Conservation (phyloP, 2,113 vertebrate species). For the Vidua chalybeata region DNA sequence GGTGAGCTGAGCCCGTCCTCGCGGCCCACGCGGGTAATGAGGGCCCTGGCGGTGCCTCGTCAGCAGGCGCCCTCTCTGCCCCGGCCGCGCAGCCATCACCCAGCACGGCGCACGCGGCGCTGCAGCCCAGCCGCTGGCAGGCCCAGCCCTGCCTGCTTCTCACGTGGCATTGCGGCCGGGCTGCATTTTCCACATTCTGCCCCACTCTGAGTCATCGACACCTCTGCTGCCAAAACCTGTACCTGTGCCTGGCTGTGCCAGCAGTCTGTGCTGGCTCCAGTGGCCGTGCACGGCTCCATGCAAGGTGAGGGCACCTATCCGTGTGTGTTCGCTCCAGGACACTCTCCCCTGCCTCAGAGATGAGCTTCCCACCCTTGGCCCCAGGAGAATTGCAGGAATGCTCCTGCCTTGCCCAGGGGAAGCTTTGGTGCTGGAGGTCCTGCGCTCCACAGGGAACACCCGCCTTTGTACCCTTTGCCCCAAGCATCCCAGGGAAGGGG, state of each 20-base stretch:
- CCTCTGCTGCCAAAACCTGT: not conserved
- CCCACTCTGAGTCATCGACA: not conserved
- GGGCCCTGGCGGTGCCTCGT: not conserved
- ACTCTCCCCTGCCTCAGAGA: not conserved
- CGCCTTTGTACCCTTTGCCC: not conserved
- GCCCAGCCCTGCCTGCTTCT: constrained; percentile 37
- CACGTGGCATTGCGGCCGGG: not conserved
- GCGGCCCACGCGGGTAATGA: constrained; percentile 27
- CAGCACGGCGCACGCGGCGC: not conserved
- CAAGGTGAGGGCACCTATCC: accelerated
- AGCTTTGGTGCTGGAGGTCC: not conserved
- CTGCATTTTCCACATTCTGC: constrained; percentile 63
- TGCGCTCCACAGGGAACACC: accelerated
- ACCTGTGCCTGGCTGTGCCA: not conserved
- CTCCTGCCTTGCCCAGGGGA: not conserved
- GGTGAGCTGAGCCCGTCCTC: not conserved
- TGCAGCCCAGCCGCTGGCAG: not conserved
- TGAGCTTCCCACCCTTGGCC: not conserved
- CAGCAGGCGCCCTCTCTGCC: constrained; percentile 14
- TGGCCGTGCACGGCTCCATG: accelerated
- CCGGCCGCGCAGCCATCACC: not conserved
- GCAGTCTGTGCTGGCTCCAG: not conserved
- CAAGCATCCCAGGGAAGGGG: not conserved
- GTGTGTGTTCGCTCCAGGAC: accelerated
- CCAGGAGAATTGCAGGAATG: accelerated